Base-by-base conservation (phyloP, 2,113 vertebrate genomes). In the Tyrannus savana region DNA sequence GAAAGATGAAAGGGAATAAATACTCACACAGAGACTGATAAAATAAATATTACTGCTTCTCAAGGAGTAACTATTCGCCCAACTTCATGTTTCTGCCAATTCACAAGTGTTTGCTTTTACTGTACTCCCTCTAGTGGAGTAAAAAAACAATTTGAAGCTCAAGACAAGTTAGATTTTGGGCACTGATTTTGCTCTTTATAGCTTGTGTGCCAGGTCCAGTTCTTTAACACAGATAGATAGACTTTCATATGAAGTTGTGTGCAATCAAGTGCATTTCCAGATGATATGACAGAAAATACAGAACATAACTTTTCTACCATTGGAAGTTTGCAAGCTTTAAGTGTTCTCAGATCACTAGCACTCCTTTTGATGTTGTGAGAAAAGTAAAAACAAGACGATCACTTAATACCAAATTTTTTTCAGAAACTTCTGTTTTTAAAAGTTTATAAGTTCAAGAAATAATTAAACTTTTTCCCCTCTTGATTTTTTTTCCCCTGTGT, bases 71-170 rank as follows among this genome's bases (percentile, higher is more conserved):
- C 18, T 58, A 0, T 42, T 84, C 46, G 79, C 25, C 14, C 58
- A 55, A 18, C 66, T 53, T 69, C 0, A 0, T 11, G 14, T 27
- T 84, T 35, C 59, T 88, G 52, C 59, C 42, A 31, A 0, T 77
- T 87, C 42, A 50, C 10, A 6, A 28, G 39, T 67, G 14, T 52
- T 63, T 93, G 31, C n/a, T 28, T 86, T 90, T 49, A 19, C 24
- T 63, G 2, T 46, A 16, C 74, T 78, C 83, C 88, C 83, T 92
- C 92, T 89, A 78, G 73, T 87, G 79, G 92, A 71, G 41, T 49
- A 39, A 63, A 53, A 39, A 56, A 56, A 6, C 4, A 13, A 3
- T 55, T 5, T 63, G 75, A 64, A 91, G 56, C 50, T 91, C 46
- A 44, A 58, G 66, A 28, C 44, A 33, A 52, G 28, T 69, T 39